These are phyloP conservation scores for Phocides pigmalion DNA, from an alignment of 1,140 invertebrate genomes.

Conservation along the genomic window DNA sequence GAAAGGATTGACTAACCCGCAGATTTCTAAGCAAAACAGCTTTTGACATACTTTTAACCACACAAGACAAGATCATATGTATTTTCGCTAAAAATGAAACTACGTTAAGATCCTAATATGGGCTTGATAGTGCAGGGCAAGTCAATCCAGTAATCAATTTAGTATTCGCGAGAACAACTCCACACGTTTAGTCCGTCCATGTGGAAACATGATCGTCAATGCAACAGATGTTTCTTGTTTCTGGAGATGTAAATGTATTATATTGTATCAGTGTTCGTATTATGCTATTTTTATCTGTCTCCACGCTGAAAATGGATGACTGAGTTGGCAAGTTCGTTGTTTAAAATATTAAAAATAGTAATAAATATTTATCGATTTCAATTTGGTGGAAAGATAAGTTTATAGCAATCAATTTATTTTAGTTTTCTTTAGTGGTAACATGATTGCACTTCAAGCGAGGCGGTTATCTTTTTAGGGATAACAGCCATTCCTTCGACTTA, in stretches of 20 bases:
- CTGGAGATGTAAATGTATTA: background rate
- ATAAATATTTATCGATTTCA: too few relatives aligned
- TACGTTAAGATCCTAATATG: slow-evolving; percentile 12
- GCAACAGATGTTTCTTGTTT: slow-evolving; percentile 24
- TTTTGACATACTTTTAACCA: background rate
- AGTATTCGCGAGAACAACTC: too few relatives aligned
- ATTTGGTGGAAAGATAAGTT: too few relatives aligned
- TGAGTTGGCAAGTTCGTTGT: background rate
- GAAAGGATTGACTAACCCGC: too few relatives aligned
- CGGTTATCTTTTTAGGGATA: too few relatives aligned
- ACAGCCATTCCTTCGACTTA: too few relatives aligned
- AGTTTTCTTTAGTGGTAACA: too few relatives aligned
- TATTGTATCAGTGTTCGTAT: too few relatives aligned
- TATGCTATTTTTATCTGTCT: too few relatives aligned
- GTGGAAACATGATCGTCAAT: slow-evolving; percentile 6
- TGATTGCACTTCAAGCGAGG: too few relatives aligned
- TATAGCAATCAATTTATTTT: too few relatives aligned
- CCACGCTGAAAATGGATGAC: background rate
- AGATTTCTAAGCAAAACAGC: background rate
- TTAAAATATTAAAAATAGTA: too few relatives aligned
- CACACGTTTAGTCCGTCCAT: background rate
- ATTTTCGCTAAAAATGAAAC: background rate
- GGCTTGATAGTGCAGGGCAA: background rate
- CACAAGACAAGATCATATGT: background rate
- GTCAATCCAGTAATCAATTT: background rate